A percentile compares a stretch with the other conserved stretches of the same genome.
These are phyloP conservation scores for Hermodice carunculata DNA, from an alignment of 2,888 invertebrate species.

Conservation along the genomic window DNA sequence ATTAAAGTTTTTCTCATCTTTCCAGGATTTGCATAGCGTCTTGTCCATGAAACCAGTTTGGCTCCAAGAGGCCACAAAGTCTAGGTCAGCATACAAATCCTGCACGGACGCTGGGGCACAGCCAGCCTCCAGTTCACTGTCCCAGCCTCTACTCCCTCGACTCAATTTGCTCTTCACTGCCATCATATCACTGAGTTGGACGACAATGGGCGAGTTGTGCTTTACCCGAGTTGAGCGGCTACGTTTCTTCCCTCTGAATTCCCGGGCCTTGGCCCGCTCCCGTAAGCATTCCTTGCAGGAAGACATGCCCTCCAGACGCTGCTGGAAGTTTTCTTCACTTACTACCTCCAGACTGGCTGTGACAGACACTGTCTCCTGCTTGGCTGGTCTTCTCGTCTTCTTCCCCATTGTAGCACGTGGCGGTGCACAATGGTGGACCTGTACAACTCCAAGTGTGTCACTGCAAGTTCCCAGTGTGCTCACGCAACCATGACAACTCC, in stretches of 20 bases:
- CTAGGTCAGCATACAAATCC: not conserved
- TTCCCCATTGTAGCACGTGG: too few relatives aligned
- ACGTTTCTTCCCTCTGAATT: not conserved
- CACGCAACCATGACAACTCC: too few relatives aligned
- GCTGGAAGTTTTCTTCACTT: constrained; percentile 52
- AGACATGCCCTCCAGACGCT: constrained; percentile 49
- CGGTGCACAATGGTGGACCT: too few relatives aligned
- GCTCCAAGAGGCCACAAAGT: not conserved
- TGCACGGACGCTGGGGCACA: not conserved
- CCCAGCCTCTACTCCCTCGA: not conserved
- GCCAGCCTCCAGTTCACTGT: not conserved
- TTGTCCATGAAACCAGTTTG: not conserved
- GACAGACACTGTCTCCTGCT: constrained; percentile 10
- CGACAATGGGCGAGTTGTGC: constrained; percentile 34
- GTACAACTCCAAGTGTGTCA: too few relatives aligned
- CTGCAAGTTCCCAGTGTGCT: too few relatives aligned
- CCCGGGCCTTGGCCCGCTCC: constrained; percentile 43
- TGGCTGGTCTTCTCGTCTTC: too few relatives aligned
- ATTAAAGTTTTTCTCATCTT: constrained; percentile 62
- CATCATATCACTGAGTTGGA: constrained; percentile 25
- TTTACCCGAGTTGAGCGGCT: constrained; percentile 4
- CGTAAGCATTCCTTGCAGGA: constrained; percentile 61
- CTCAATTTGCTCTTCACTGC: not conserved
- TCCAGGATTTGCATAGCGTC: constrained; percentile 18
- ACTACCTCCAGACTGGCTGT: constrained; percentile 49